A percentile compares a stretch with the other conserved stretches of the same genome.
phyloP scores from a whole-genome alignment of 2,888 invertebrate genomes.

The Cyclophora punctaria region DNA sequence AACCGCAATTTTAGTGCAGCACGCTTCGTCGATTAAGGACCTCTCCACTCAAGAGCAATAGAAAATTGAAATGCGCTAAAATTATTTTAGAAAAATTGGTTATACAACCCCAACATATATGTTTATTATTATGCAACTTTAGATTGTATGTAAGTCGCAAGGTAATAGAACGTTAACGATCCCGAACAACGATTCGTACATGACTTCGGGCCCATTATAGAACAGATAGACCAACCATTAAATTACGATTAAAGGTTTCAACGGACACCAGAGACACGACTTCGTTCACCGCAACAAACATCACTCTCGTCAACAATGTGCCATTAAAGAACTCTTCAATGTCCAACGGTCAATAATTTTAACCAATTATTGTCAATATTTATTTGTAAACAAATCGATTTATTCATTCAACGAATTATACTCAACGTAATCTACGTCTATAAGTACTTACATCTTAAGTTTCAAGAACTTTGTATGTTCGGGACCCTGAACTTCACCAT shows the following conservation, averaged over 20 bases:
- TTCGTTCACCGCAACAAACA: conserved; percentile 6
- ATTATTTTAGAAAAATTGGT: no score
- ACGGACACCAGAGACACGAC: conserved; percentile 10
- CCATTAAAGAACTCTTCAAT: conserved; percentile 1
- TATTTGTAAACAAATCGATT: not conserved
- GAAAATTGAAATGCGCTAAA: no score
- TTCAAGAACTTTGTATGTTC: conserved; percentile 4
- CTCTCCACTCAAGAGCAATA: not conserved
- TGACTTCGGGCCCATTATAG: conserved; percentile 11
- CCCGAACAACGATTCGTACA: conserved; percentile 12
- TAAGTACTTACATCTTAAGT: conserved; percentile 2
- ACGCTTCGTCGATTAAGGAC: no score
- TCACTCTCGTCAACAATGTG: conserved; percentile 7
- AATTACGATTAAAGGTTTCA: conserved; percentile 14
- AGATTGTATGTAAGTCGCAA: conserved; percentile 13
- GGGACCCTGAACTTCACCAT: conserved; percentile 17
- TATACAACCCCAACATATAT: conserved; percentile 3
- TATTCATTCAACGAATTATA: not conserved
- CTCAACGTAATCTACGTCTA: not conserved
- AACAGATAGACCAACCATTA: conserved; percentile 9
- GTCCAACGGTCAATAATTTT: conserved; percentile 5
- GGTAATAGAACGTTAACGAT: conserved; percentile 15
- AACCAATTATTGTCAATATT: conserved; percentile 3
- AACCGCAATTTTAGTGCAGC: no score
- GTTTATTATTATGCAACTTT: conserved; percentile 7